These are phyloP conservation scores for Smutsia gigantea DNA, from an alignment of 2,797 vertebrate genomes.

Conservation along the genomic window DNA sequence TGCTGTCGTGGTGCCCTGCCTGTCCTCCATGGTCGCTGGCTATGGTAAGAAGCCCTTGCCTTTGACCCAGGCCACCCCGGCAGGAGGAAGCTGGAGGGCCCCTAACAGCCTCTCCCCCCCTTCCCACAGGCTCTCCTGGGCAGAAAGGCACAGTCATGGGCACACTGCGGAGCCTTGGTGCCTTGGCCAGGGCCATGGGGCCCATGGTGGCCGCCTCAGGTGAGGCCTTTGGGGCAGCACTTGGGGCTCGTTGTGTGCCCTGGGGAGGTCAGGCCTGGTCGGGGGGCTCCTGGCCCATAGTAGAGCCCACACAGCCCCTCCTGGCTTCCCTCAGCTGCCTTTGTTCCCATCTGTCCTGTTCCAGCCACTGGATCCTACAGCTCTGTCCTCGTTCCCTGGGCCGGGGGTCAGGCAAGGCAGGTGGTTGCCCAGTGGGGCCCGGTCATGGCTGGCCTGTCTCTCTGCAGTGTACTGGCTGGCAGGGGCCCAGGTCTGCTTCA, in stretches of 20 bases:
- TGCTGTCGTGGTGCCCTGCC: constrained; percentile 95
- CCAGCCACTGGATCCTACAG: neutral
- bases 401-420: rapidly evolving
- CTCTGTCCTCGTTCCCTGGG: neutral
- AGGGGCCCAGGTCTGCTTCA: constrained; percentile 92
- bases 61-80: rapidly evolving
- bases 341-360: too few relatives aligned
- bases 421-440: too few relatives aligned
- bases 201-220: constrained; percentile 93
- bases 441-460: neutral
- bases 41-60: constrained; percentile 89
- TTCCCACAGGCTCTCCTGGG: constrained; percentile 88
- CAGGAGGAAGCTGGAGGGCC: neutral
- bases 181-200: constrained; percentile 94
- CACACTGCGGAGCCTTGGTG: constrained; percentile 95
- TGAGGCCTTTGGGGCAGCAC: constrained; percentile 72
- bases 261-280: neutral
- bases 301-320: neutral
- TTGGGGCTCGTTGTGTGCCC: too few relatives aligned
- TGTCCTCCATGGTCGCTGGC: constrained; percentile 94
- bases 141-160: constrained; percentile 98
- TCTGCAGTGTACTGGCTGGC: constrained; percentile 95
- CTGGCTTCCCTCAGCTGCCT: neutral
- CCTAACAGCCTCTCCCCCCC: neutral
- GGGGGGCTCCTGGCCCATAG: too few relatives aligned